Percentiles rank a stretch among this genome's conserved stretches.
Conservation (phyloP, 2,113 vertebrate genomes). For the Hoplias malabaricus region DNA sequence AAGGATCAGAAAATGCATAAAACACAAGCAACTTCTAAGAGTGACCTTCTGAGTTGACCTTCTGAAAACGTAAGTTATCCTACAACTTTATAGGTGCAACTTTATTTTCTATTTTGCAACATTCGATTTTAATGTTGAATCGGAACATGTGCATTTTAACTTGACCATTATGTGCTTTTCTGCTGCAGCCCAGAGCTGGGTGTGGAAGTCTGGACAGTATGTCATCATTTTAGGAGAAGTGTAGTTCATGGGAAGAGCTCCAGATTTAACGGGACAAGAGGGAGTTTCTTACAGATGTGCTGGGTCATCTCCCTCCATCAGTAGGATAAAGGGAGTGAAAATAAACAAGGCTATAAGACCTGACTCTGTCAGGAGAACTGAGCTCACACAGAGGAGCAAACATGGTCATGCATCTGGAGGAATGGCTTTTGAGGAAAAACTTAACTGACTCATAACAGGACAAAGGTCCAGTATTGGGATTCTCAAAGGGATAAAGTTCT, state of each 20-base stretch:
- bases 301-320: slow-evolving; percentile 32
- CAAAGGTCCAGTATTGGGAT: slow-evolving; percentile 5
- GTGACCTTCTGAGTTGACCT: too few relatives aligned
- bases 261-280: slow-evolving; percentile 1
- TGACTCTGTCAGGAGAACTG: slow-evolving; percentile 5
- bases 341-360: slow-evolving; percentile 37
- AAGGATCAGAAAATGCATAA: too few relatives aligned
- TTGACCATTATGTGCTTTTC: background rate
- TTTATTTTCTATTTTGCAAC: background rate
- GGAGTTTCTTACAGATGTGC: slow-evolving; percentile 8
- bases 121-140: background rate
- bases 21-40: too few relatives aligned
- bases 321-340: slow-evolving; percentile 32
- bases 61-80: too few relatives aligned
- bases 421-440: background rate
- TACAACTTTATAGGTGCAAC: background rate
- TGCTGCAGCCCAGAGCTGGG: background rate
- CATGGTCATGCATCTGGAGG: slow-evolving; percentile 9
- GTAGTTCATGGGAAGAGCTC: slow-evolving; percentile 1
- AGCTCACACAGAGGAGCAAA: slow-evolving; percentile 34
- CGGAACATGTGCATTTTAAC: slow-evolving; percentile 15
- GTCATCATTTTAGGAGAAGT: slow-evolving; percentile 5
- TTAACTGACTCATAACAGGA: slow-evolving; percentile 27
- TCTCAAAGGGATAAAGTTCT: slow-evolving; percentile 7
- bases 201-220: background rate